Evolutionary conservation across 2,888 invertebrate species (phyloP).

Genomic region (Dorcus parallelipipedus): DNA sequence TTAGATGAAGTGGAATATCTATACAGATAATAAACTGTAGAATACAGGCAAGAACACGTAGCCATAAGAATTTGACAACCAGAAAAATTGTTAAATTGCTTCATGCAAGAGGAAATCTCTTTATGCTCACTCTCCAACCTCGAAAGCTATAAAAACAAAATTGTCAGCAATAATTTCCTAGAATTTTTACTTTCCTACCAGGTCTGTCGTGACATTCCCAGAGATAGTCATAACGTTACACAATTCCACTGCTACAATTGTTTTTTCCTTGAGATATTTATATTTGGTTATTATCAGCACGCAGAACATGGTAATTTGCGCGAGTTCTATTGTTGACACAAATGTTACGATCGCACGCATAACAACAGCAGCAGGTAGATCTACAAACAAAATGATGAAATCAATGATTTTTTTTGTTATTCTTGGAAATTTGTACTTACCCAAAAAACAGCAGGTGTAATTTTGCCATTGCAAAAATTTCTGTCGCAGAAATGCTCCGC

Average conservation of each 20-base stretch:
- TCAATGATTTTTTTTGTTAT: neutral
- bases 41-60: slow-evolving; percentile 23
- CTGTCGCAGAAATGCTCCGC: slow-evolving; percentile 12
- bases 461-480: slow-evolving; percentile 2
- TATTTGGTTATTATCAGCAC: slow-evolving; percentile 14
- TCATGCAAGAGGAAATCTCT: slow-evolving; percentile 18
- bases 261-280: slow-evolving; percentile 15
- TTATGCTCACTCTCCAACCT: slow-evolving; percentile 12
- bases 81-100: slow-evolving; percentile 21
- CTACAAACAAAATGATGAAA: slow-evolving; percentile 6
- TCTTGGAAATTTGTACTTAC: slow-evolving; percentile 2
- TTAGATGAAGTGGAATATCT: slow-evolving; percentile 24
- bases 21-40: slow-evolving; percentile 26
- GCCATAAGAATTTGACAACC: slow-evolving; percentile 25
- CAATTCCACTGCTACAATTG: slow-evolving; percentile 7
- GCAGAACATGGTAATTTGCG: slow-evolving; percentile 13
- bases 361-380: slow-evolving; percentile 18
- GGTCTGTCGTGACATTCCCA: neutral
- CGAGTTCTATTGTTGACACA: slow-evolving; percentile 8
- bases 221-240: neutral
- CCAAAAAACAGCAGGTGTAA: slow-evolving; percentile 16
- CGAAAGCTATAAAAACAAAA: slow-evolving; percentile 6
- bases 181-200: slow-evolving; percentile 1
- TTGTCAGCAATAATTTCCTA: neutral
- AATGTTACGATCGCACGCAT: slow-evolving; percentile 12